Evolutionary conservation across 2,888 invertebrate genomes (phyloP), one percentile per base, ranked within the genome.

Genomic region (Linyphia triangularis): DNA sequence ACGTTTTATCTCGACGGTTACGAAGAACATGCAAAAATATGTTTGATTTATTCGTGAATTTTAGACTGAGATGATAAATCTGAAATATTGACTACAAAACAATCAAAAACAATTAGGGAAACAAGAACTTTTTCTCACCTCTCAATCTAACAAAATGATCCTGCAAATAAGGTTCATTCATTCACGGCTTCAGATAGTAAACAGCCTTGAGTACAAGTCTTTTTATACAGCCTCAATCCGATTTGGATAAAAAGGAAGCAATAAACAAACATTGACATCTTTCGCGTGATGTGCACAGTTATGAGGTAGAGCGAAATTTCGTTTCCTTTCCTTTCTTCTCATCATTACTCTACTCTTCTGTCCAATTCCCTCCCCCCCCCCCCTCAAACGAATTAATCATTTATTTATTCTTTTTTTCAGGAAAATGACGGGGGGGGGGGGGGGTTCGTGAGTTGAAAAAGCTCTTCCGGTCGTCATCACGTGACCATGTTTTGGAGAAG

Each of bases 281-380:
- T 59, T 73, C 65, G 73, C 83, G 83, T 83, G 83, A 83, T 73
- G 7, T 5, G 51, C 63, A 73, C 61, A 30, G 22, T 83, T 83
- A 83, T 73, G 73, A 72, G 73, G 28, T 10, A 51, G 78, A 79
- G 75, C 59, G 67, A 69, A 51, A 63, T 13, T 67, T 67, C 13
- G 26, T 79, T 69, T 79, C 67, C 13, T 51, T 40, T 13, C 51
- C 19, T 40, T 65, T 79, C 10, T 37, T 30, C 7, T 22, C 28
- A 9, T 9, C n/a, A 19, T 16, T 33, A 16, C 28, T 51, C 28
- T 40, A 7, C n/a, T 10, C 40, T 28, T 28, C 7, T 22, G n/a
- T 28, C 10, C 22, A 22, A 51, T 43, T 65, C 28, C 28, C 43
- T 59, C 30, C n/a, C 30, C 13, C 28, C 22, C 13, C 30, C 16